Evolutionary conservation across 2,888 invertebrate genomes (phyloP), one percentile per base, ranked within the genome.

Genomic region (Vesta saturnalis): DNA sequence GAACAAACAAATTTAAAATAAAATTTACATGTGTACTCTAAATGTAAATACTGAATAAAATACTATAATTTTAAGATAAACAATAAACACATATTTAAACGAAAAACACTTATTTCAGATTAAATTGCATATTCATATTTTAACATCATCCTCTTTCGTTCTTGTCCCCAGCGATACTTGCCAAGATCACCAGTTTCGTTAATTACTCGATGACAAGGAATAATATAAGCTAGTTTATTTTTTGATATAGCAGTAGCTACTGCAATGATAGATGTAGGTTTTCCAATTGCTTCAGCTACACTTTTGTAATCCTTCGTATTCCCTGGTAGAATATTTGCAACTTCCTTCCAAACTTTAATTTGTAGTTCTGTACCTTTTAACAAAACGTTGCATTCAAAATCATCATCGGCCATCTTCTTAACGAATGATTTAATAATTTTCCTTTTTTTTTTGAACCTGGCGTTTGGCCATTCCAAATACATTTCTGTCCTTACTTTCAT

Each of bases 191-290:
- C 81, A 63, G 72, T 73, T 70, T 83, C 83, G 22, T 76, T 73
- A 14, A 83, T 80, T 10, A 83, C 81, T 30, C 83, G 72, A 69
- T 84, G 83, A 61, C 84, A 84, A 0, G 84, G 84, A 18, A 84
- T 76, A 14, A 83, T 72, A 73, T 79, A 83, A 0, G 79, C 75
- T 67, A 83, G 73, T 56, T 77, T 79, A 71, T 84, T 84, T 60
- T 77, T 81, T 0, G 79, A 77, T n/a, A 84, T 74, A 4, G 83
- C 82, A 63, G 76, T 80, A n/a, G 82, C 83, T 0, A 82, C 82
- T 23, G 83, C 82, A 67, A 83, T 76, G 6, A 80, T 72, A n/a
- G 82, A 80, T 55, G 76, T 80, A 3, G 81, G 81, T 52, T 78
- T 77, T 0, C 80, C 80, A n/a, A 83, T 74, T 5, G 77, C 76